Base-by-base conservation (phyloP, 2,888 invertebrate genomes). In the Phortica magna region DNA sequence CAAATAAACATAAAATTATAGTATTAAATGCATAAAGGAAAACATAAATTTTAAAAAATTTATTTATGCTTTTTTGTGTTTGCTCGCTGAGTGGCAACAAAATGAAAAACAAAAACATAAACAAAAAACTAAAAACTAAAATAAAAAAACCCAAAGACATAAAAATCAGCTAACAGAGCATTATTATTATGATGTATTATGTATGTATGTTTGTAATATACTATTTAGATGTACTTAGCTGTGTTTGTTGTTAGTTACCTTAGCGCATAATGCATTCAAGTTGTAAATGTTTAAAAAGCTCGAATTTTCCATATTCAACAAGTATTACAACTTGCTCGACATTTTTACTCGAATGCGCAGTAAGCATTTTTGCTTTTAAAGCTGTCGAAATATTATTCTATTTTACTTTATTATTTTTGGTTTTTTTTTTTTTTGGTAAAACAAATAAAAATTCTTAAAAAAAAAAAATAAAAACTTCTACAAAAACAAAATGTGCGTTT, bases 181-280 rank as follows among this genome's bases (percentile, higher is more conserved):
- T 48, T 48, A 48, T 48, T 48, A 48, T 48, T 48, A 48, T 48
- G 7, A 12, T 12, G 14, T 48, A 48, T 48, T 48, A 9, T 48
- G 48, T 48, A 48, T 48, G 48, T 48, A 48, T 48, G 31, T 31
- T 31, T 31, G 64, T 31, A 71, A 73, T 48, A 59, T 64, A 22
- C 55, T 67, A 31, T 64, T 14, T n/a, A 74, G 41, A n/a, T 72
- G 70, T 48, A 75, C 42, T 79, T 78, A 12, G 48, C 48, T 14
- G 48, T 48, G 48, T 48, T 48, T 48, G 48, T 48, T 48, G 48
- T 48, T 48, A 48, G 48, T 48, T 48, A 48, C 48, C 14, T 55
- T 78, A 78, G 73, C 53, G 61, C 61, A 74, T 71, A 80, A 74
- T 76, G 64, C 76, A 79, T 12, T 48, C 10, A 48, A 48, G 14